These are phyloP conservation scores for Sturnira hondurensis DNA, from an alignment of 2,113 vertebrate species.

Conservation along the genomic window DNA sequence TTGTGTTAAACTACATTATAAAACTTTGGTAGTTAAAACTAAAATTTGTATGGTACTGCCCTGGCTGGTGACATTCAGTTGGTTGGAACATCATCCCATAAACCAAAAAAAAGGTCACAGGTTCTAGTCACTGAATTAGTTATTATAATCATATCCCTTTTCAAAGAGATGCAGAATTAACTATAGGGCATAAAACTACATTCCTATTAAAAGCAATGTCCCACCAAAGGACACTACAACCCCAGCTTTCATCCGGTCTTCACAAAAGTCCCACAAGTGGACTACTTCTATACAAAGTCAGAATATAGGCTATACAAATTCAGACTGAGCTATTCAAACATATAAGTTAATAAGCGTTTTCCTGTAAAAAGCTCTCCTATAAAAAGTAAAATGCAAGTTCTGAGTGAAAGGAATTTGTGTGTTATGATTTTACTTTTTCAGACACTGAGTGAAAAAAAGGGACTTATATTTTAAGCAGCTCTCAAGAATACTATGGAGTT, in stretches of 20 bases:
- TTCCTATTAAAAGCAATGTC: neutral
- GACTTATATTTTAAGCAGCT: neutral
- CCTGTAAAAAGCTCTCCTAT: neutral
- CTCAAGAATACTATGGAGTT: neutral
- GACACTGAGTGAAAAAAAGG: neutral
- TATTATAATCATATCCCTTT: neutral
- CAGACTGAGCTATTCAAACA: neutral
- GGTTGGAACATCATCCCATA: no score
- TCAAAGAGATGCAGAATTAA: conserved; percentile 1
- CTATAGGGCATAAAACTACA: neutral
- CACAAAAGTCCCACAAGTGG: neutral
- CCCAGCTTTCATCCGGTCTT: neutral
- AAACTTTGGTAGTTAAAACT: no score
- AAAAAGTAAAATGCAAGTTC: conserved; percentile 25
- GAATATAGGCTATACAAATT: neutral
- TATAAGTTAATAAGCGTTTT: neutral
- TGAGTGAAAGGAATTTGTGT: neutral
- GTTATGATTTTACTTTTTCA: conserved; percentile 33
- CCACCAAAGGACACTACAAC: neutral
- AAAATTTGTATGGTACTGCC: no score
- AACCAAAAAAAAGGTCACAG: no score
- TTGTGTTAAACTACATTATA: no score
- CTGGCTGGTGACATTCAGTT: no score
- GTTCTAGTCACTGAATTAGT: neutral
- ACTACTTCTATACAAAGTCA: neutral